Conservation (phyloP, 2,888 invertebrate species). For the Heliconius ethilla region DNA sequence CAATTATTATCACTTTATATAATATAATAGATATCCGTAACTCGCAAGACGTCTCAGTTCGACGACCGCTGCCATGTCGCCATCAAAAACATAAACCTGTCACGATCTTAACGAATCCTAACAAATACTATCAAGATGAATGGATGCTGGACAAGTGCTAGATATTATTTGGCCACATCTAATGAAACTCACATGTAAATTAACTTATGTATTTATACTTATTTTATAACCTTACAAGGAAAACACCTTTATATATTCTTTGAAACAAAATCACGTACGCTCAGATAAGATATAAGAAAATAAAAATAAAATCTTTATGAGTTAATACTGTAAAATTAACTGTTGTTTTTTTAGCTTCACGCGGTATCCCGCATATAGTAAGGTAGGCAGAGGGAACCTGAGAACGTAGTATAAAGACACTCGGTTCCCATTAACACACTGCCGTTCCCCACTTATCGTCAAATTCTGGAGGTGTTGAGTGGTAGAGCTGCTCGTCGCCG, state of each 20-base stretch:
- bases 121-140: conserved; percentile 45
- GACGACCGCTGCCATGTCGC: conserved; percentile 41
- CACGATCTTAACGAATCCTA: conserved; percentile 44
- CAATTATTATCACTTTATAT: conserved; percentile 20
- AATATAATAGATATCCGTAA: conserved; percentile 13
- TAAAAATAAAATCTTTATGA: background rate
- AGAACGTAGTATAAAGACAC: no score
- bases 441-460: no score
- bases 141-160: conserved; percentile 28
- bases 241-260: background rate
- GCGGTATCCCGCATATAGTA: no score
- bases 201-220: background rate
- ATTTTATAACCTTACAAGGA: conserved; percentile 1
- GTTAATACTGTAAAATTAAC: background rate
- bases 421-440: no score
- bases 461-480: no score
- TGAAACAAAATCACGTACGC: conserved; percentile 3
- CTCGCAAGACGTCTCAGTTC: conserved; percentile 30
- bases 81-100: conserved; percentile 38
- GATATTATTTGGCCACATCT: conserved; percentile 32
- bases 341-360: no score
- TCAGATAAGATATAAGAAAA: conserved; percentile 7
- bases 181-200: conserved; percentile 2
- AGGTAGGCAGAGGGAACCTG: no score
- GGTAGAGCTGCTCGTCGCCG: no score